Evolutionary conservation across 2,113 vertebrate species (phyloP).

Genomic region (Semnopithecus entellus): DNA sequence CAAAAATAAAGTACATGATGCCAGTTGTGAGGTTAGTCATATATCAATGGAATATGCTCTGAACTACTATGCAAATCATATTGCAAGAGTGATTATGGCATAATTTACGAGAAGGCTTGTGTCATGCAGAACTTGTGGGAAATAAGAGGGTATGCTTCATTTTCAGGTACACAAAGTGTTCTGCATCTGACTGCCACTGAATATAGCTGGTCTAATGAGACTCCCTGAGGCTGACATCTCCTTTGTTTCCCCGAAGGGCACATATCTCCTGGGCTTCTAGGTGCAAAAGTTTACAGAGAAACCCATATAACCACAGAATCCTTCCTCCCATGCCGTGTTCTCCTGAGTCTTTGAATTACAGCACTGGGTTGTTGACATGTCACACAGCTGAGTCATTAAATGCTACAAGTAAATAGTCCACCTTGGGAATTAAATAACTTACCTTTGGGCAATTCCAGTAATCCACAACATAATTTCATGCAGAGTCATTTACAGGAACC

Average conservation of each 20-base stretch:
- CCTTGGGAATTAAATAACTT: background rate
- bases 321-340: background rate
- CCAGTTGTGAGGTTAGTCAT: conserved; percentile 48
- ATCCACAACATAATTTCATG: background rate
- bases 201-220: background rate
- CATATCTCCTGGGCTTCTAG: background rate
- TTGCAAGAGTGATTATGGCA: conserved; percentile 30
- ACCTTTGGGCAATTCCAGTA: background rate
- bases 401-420: background rate
- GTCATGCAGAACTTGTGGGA: background rate
- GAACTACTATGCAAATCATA: conserved; percentile 38
- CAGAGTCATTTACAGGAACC: background rate
- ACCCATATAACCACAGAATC: background rate
- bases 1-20: conserved; percentile 34
- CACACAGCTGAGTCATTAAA: conserved; percentile 9
- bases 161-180: background rate
- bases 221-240: background rate
- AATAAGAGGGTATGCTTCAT: background rate
- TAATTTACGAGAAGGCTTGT: conserved; percentile 20
- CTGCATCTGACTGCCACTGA: background rate
- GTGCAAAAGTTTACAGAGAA: background rate
- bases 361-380: background rate
- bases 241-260: background rate
- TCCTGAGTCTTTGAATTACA: background rate
- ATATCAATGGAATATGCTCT: conserved; percentile 30